Percentiles rank a stretch among this genome's conserved stretches.
Evolutionary conservation across 2,113 vertebrate genomes (phyloP).

Genomic region (Struthio camelus): DNA sequence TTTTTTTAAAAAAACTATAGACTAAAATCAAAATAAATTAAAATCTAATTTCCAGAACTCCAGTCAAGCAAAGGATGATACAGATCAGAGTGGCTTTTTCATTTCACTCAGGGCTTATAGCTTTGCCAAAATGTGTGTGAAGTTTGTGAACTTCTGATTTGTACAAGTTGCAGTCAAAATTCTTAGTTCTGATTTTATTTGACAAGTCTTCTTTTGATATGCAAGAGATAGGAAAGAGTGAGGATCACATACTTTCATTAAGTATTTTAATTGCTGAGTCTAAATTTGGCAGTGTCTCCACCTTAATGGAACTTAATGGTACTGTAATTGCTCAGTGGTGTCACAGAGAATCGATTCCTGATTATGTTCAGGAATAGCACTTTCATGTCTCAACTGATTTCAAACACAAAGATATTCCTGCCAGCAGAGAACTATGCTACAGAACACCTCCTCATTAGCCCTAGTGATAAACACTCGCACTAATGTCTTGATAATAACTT

Average conservation of each 20-base stretch:
- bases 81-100: not conserved
- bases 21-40: not conserved
- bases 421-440: not conserved
- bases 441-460: slow-evolving; percentile 5
- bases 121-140: not conserved
- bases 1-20: too few species aligned
- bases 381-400: slow-evolving; percentile 23
- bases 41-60: not conserved
- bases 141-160: slow-evolving; percentile 26
- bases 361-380: slow-evolving; percentile 59
- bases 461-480: slow-evolving; percentile 20
- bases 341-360: slow-evolving; percentile 50
- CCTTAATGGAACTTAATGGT: slow-evolving; percentile 68
- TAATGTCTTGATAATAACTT: slow-evolving; percentile 14
- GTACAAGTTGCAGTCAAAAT: slow-evolving; percentile 32
- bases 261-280: slow-evolving; percentile 60
- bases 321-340: slow-evolving; percentile 55
- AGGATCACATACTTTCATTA: slow-evolving; percentile 37
- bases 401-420: slow-evolving; percentile 4
- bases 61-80: not conserved
- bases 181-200: slow-evolving; percentile 12
- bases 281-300: slow-evolving; percentile 65
- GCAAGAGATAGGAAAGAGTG: not conserved
- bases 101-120: not conserved
- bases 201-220: slow-evolving; percentile 26